Conservation (phyloP, 2,888 invertebrate species). For the Chymomyza amoena region DNA sequence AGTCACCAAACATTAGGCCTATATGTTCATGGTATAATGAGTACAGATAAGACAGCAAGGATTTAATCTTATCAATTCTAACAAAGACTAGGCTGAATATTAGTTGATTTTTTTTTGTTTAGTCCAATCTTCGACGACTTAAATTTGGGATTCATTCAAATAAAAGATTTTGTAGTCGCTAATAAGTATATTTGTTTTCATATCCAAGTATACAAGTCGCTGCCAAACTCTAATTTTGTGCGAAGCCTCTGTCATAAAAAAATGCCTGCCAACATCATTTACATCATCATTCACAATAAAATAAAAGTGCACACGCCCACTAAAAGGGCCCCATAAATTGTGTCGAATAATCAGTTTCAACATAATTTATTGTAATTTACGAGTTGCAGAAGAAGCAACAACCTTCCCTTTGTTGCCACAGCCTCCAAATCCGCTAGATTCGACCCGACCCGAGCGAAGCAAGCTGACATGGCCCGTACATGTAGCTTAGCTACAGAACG, state of each 20-base stretch:
- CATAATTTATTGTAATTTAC: slow-evolving; percentile 73
- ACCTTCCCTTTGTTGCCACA: slow-evolving; percentile 8
- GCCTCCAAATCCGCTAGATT: slow-evolving; percentile 34
- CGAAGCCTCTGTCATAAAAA: background rate
- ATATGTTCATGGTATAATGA: too few species aligned
- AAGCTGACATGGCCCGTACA: slow-evolving; percentile 29
- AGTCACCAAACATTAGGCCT: too few species aligned
- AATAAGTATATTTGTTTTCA: background rate
- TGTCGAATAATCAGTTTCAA: slow-evolving; percentile 72
- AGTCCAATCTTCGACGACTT: too few species aligned
- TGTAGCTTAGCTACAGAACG: slow-evolving; percentile 30
- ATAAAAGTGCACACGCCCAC: slow-evolving; percentile 74
- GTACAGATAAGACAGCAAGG: too few species aligned
- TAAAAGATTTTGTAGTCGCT: background rate
- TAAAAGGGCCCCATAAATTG: slow-evolving; percentile 72
- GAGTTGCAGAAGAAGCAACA: slow-evolving; percentile 40
- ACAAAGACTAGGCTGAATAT: too few species aligned
- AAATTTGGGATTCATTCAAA: too few species aligned
- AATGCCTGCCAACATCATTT: slow-evolving; percentile 65
- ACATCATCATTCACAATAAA: slow-evolving; percentile 74
- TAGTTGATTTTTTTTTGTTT: too few species aligned
- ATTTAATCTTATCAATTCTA: too few species aligned
- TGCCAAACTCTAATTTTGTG: background rate
- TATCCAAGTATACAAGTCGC: background rate
- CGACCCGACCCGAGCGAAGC: slow-evolving; percentile 12